Base-by-base conservation (phyloP, 2,113 vertebrate species). In the Actinemys pallida region DNA sequence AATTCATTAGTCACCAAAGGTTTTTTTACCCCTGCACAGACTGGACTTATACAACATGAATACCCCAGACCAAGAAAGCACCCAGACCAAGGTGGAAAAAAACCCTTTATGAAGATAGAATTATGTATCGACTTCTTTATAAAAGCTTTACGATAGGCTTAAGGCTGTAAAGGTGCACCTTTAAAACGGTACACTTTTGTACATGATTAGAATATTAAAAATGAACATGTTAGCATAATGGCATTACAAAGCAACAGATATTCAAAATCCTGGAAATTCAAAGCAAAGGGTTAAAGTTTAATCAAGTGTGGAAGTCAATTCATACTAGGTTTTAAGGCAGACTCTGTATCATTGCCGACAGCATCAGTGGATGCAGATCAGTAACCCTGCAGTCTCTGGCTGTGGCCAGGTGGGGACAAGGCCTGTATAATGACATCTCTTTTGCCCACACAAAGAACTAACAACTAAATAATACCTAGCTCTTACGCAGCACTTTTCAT, bases 201-300 rank as follows among this genome's bases (percentile, higher is more conserved):
- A 47, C 0, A 0, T 87, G 69, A 27, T 54, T 39, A 83, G 49
- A n/a, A 4, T 53, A 81, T 79, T 20, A 78, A 83, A 72, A 72
- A n/a, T 0, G 0, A 47, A 56, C 29, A 0, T 5, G 54, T 89
- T 45, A 57, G 9, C 86, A 42, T 5, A 27, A 5, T 20, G 6
- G 57, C 84, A 52, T 83, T 80, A 81, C 56, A 87, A 54, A 91
- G 31, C 24, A 35, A 3, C 62, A 59, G 8, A 14, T 20, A 72
- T 27, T 78, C 12, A 76, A 45, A 76, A 42, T 76, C 39, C 24
- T 76, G 39, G 39, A 3, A 4, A 83, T 10, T 5, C 56, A 50
- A 89, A 57, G 49, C 59, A 57, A 62, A 65, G 85, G 29, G 49
- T 62, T 90, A 92, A 81, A 0, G 0, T 62, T n/a, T 50, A 72